Evolutionary conservation across 30 jellyfish, hydroid and myxozoan species (phyloP).

Genomic region (Calvadosia cruxmelitensis): DNA sequence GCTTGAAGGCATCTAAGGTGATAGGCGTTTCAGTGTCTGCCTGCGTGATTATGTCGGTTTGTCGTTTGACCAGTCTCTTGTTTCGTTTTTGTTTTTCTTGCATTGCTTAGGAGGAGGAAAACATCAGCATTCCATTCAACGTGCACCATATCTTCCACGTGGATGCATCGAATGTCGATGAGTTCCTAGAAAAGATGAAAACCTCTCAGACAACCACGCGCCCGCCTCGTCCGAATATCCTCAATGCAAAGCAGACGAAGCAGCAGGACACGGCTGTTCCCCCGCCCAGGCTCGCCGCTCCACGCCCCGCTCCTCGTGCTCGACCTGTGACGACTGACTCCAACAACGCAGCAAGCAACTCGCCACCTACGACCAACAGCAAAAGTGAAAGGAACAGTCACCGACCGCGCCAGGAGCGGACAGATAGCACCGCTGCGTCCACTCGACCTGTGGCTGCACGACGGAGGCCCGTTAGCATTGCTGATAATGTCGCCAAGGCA

Average conservation of each 20-base stretch:
- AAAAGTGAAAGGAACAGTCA: background rate
- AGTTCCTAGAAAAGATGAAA: conserved; percentile 63
- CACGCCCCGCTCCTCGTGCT: too few relatives aligned
- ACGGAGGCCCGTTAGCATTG: background rate
- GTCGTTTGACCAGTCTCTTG: too few relatives aligned
- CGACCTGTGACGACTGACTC: too few relatives aligned
- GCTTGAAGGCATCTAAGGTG: too few relatives aligned
- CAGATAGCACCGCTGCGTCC: background rate
- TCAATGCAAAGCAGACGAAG: background rate
- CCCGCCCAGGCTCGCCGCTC: background rate
- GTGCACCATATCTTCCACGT: conserved; percentile 92
- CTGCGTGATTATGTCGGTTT: too few relatives aligned
- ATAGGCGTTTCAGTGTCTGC: too few relatives aligned
- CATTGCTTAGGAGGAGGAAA: conserved; percentile 39
- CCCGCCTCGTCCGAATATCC: background rate
- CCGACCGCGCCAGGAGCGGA: background rate
- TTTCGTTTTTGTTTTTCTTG: too few relatives aligned
- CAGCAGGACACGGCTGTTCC: background rate
- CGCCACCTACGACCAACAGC: too few relatives aligned
- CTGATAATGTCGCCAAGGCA: background rate
- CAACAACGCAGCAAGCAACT: too few relatives aligned
- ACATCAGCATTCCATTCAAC: conserved; percentile 82
- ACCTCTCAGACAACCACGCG: conserved; percentile 18
- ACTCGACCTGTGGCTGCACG: background rate
- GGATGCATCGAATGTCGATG: conserved; percentile 74